Evolutionary conservation across 1,140 invertebrate species (phyloP), one percentile per base, ranked within the genome.

Genomic region (Camponotus vicinus): DNA sequence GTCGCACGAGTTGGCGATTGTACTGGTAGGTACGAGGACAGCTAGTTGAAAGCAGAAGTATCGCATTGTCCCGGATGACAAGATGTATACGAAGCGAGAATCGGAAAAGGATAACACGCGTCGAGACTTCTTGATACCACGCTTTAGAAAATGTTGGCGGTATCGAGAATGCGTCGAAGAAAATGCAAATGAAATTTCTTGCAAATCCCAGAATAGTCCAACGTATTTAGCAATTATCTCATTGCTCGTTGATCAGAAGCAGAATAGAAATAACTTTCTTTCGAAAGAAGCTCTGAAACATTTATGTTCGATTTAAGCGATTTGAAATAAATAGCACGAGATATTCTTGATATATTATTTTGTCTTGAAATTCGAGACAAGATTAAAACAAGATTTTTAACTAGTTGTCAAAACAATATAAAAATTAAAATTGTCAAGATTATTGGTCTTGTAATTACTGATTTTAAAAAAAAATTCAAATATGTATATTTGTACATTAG

Each of bases 51-150:
- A 87, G 64, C 27, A 61, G 42, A 83, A 67, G 86, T 52, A 52
- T 70, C 45, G 86, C 64, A 88, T 88, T 88, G 87, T 88, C 63
- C 64, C 49, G 71, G 52, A 77, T 63, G 88, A 89, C 63, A 64
- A 86, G 83, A 85, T 27, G 18, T 75, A 78, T 75, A 78, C 42
- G n/a, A 40, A 45, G 76, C 45, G 69, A 61, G 49, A 13, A 64
- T 40, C 8, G n/a, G 52, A 57, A 69, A 69, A 70, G 52, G 61
- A 32, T 15, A 34, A 75, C 7, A 63, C 64, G 34, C 55, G 55
- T 88, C 55, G 27, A 71, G 52, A 87, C 42, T 83, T 69, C 34
- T 82, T 75, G 37, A 45, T 79, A 13, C 2, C 8, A 3, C 21
- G 32, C n/a, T 32, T 27, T 40, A n/a, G 11, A 21, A 52, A 80